Evolutionary conservation across 2,888 invertebrate species (phyloP).

Genomic region (Agriopis marginaria): DNA sequence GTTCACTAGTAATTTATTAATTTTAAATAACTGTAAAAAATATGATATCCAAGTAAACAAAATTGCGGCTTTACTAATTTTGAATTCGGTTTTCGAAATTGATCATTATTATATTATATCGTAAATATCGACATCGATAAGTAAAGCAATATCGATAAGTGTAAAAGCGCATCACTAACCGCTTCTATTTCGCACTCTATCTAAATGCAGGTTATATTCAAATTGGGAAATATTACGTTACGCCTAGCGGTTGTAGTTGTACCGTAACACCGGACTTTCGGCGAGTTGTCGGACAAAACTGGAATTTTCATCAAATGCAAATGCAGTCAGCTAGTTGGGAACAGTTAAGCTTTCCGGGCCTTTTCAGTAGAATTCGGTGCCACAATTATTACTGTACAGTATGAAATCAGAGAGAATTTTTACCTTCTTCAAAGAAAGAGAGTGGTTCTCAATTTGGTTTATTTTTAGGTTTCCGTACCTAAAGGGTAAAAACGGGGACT

Average conservation of each 20-base stretch:
- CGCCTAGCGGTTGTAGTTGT: constrained; percentile 33
- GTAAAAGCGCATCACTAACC: constrained; percentile 23
- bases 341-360: constrained; percentile 26
- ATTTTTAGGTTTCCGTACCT: too few relatives aligned
- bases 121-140: background rate
- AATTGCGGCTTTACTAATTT: too few relatives aligned
- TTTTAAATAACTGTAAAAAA: too few relatives aligned
- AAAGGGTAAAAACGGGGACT: too few relatives aligned
- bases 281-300: constrained; percentile 19
- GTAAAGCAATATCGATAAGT: constrained; percentile 6
- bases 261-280: constrained; percentile 31
- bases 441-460: too few relatives aligned
- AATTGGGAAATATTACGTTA: constrained; percentile 37
- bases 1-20: too few relatives aligned
- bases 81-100: too few relatives aligned
- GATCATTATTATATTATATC: too few relatives aligned
- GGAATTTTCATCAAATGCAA: constrained; percentile 57
- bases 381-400: background rate
- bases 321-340: constrained; percentile 46
- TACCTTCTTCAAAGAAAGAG: too few relatives aligned
- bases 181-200: constrained; percentile 45
- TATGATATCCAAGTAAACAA: too few relatives aligned
- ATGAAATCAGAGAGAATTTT: background rate
- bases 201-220: constrained; percentile 56
- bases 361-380: background rate